Evolutionary conservation across 1,140 invertebrate genomes (phyloP).

Genomic region (Drosophila micromelanica): DNA sequence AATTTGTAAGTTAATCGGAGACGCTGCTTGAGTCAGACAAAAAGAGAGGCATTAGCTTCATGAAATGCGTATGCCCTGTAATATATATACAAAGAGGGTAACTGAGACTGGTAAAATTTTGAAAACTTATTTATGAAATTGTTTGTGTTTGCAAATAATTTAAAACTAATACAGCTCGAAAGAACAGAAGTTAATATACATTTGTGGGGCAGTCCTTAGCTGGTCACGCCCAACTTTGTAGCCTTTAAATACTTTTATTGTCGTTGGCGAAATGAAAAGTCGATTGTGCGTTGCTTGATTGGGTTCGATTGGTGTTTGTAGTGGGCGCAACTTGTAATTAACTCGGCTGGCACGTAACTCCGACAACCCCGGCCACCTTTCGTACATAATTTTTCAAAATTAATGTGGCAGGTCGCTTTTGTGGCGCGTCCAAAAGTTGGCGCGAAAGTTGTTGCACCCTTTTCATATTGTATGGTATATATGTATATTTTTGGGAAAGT

Average conservation of each 20-base stretch:
- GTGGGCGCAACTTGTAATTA: slow-evolving; percentile 77
- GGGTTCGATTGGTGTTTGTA: slow-evolving; percentile 58
- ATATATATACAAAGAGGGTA: slow-evolving; percentile 6
- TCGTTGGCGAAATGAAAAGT: slow-evolving; percentile 66
- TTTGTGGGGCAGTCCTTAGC: too few species aligned
- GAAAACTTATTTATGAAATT: neutral
- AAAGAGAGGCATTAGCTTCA: slow-evolving; percentile 26
- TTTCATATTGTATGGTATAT: neutral
- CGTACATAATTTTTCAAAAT: slow-evolving; percentile 62
- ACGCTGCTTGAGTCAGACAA: slow-evolving; percentile 69
- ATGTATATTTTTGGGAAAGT: slow-evolving; percentile 50
- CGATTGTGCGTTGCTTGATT: slow-evolving; percentile 77
- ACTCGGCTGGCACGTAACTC: slow-evolving; percentile 67
- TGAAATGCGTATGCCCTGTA: slow-evolving; percentile 19
- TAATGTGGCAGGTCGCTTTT: slow-evolving; percentile 47
- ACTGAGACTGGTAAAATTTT: neutral
- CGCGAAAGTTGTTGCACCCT: slow-evolving; percentile 64
- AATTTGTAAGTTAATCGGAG: slow-evolving; percentile 83
- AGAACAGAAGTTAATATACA: too few species aligned
- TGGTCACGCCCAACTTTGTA: neutral
- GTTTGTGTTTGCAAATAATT: too few species aligned
- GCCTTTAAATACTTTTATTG: slow-evolving; percentile 52
- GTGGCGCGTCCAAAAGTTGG: slow-evolving; percentile 48
- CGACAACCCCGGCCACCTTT: slow-evolving; percentile 53
- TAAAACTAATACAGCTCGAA: too few species aligned